Evolutionary conservation across 2,888 invertebrate species (phyloP).

Genomic region (Spilarctia lutea): DNA sequence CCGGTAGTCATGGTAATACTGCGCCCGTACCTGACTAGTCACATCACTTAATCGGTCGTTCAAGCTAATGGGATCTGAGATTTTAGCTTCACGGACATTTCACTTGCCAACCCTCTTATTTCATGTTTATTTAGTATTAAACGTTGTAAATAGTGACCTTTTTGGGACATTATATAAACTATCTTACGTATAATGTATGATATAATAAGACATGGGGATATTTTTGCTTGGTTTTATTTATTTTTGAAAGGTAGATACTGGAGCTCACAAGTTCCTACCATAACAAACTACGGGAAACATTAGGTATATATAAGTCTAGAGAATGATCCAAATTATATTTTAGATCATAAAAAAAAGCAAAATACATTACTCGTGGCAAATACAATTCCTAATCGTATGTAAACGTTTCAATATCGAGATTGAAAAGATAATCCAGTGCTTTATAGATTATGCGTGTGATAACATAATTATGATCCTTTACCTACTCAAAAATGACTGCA

Average conservation of each 20-base stretch:
- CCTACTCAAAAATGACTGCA: background rate
- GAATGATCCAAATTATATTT: no score
- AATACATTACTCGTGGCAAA: no score
- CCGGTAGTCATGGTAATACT: conserved; percentile 5
- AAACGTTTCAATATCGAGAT: background rate
- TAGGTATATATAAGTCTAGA: no score
- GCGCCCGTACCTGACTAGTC: background rate
- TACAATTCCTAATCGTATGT: background rate
- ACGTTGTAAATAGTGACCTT: background rate
- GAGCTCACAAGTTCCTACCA: no score
- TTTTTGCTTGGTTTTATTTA: no score
- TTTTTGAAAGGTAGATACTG: no score
- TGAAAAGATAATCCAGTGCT: background rate
- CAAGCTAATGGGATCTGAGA: background rate
- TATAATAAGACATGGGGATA: no score
- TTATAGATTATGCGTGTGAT: background rate
- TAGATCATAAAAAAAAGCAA: no score
- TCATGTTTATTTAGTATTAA: conserved; percentile 11
- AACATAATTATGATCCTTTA: background rate
- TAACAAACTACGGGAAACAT: no score
- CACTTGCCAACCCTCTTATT: conserved; percentile 5
- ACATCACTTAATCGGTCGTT: conserved; percentile 1
- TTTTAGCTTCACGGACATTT: conserved; percentile 8
- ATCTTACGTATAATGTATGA: background rate
- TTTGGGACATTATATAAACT: background rate